A percentile compares a stretch with the other conserved stretches of the same genome.
These are phyloP conservation scores for Brachionus koreanus DNA, from an alignment of 1,140 invertebrate species.

Conservation along the genomic window DNA sequence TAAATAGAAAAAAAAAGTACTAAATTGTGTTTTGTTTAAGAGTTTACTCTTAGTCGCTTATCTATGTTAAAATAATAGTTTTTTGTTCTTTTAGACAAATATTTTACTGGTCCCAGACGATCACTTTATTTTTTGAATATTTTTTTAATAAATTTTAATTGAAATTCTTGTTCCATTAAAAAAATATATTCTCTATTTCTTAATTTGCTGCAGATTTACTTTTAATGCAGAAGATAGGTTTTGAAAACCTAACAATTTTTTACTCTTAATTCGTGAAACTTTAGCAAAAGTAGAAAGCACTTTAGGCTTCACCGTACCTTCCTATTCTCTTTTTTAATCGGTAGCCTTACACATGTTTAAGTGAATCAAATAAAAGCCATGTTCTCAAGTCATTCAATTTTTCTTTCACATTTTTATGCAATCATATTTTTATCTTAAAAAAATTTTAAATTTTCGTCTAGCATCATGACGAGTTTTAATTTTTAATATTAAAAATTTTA, in stretches of 20 bases:
- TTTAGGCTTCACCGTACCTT: background rate
- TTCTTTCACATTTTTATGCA: too few relatives aligned
- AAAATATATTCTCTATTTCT: background rate
- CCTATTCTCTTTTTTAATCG: background rate
- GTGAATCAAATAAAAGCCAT: background rate
- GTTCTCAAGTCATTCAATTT: background rate
- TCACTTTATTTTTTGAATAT: background rate
- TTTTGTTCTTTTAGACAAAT: background rate
- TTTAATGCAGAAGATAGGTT: background rate
- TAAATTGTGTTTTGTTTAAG: background rate
- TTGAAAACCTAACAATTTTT: background rate
- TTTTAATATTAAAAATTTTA: too few relatives aligned
- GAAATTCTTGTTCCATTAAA: background rate
- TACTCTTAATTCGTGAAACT: background rate
- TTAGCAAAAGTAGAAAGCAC: background rate
- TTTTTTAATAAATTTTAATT: background rate
- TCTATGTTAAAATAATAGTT: constrained; percentile 24
- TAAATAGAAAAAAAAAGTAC: background rate
- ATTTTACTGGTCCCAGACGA: constrained; percentile 24
- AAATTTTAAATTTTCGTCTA: too few relatives aligned
- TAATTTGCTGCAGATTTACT: background rate
- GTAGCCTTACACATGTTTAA: background rate
- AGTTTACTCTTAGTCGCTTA: background rate
- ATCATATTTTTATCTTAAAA: too few relatives aligned
- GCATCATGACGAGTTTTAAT: too few relatives aligned